phyloP scores from a whole-genome alignment of 2,797 vertebrate species.

The Myotis planiceps region DNA sequence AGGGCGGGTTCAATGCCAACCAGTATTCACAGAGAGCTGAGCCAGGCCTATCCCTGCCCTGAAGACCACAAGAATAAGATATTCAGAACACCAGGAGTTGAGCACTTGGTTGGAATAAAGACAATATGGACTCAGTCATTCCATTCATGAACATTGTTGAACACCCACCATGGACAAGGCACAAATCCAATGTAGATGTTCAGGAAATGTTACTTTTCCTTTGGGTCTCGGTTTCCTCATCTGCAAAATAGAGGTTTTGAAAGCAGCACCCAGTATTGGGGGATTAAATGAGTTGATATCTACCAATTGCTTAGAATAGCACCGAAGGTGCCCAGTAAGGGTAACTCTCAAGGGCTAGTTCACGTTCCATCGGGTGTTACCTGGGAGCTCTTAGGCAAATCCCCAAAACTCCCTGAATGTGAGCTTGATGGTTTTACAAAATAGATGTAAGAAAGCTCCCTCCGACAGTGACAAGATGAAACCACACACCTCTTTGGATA shows the following conservation, averaged over 20 bases:
- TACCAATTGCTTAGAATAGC: not conserved
- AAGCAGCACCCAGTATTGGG: not conserved
- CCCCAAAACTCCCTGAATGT: not conserved
- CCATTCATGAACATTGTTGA: accelerated
- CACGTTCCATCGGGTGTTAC: not conserved
- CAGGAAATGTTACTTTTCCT: not conserved
- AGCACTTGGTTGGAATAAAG: not conserved
- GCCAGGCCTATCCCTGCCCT: not conserved
- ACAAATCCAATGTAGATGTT: not conserved
- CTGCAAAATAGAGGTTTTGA: not conserved
- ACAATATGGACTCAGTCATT: accelerated
- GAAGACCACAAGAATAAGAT: not conserved
- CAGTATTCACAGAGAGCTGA: not conserved
- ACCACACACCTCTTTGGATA: not conserved
- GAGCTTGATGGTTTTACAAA: not conserved
- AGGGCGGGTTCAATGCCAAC: accelerated
- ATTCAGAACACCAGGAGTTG: accelerated
- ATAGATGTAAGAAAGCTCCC: not conserved
- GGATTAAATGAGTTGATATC: too few relatives aligned
- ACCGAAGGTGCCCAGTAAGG: too few relatives aligned
- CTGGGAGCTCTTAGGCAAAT: not conserved
- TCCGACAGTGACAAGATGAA: not conserved
- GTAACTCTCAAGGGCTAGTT: not conserved
- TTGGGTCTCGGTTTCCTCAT: not conserved
- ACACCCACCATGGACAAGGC: accelerated